Evolutionary conservation across 2,888 invertebrate species (phyloP).

Genomic region (Lycophotia porphyrea): DNA sequence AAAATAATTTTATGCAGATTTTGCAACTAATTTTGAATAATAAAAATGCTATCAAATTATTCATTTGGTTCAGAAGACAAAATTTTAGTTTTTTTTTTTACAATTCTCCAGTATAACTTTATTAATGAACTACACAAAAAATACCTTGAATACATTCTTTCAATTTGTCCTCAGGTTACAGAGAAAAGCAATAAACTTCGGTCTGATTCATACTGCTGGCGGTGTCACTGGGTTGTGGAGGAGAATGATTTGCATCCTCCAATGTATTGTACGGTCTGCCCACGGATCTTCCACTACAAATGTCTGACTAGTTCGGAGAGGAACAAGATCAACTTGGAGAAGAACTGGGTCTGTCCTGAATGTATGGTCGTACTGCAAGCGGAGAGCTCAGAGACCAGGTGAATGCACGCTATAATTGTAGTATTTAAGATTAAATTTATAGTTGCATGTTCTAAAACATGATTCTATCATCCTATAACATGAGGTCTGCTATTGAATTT

Average conservation of each 20-base stretch:
- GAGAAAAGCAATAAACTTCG: constrained; percentile 77
- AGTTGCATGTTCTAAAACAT: background rate
- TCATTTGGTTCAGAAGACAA: background rate
- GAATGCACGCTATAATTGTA: constrained; percentile 46
- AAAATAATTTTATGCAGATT: background rate
- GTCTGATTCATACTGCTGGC: constrained; percentile 96
- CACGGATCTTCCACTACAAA: constrained; percentile 95
- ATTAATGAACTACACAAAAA: background rate
- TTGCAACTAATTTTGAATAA: background rate
- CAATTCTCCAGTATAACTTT: background rate
- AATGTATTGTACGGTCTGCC: constrained; percentile 94
- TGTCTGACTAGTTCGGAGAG: constrained; percentile 91
- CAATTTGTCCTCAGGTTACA: constrained; percentile 65
- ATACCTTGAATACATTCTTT: constrained; percentile 4
- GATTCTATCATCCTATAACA: background rate
- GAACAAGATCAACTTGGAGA: constrained; percentile 82
- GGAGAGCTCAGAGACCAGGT: constrained; percentile 93
- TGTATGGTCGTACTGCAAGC: constrained; percentile 94
- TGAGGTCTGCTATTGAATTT: background rate
- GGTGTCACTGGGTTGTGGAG: constrained; percentile 94
- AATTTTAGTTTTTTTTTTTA: background rate
- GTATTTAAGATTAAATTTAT: background rate
- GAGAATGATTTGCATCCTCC: constrained; percentile 79
- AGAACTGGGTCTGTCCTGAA: constrained; percentile 96
- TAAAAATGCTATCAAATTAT: background rate